These are phyloP conservation scores for Bathynomus jamesi DNA, from an alignment of 1,140 invertebrate species.

Conservation along the genomic window DNA sequence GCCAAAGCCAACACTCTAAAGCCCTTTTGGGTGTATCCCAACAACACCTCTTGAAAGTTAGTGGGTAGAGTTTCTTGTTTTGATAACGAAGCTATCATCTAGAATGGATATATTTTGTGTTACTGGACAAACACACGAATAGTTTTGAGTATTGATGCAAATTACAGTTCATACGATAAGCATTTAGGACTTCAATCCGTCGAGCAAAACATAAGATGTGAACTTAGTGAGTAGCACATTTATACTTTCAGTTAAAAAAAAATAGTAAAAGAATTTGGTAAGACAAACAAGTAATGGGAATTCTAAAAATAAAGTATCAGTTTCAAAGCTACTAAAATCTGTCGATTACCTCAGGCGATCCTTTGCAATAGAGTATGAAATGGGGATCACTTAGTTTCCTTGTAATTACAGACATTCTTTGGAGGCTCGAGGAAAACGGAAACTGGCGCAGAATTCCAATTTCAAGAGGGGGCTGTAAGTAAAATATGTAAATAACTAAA, in stretches of 20 bases:
- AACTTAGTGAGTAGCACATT: no score
- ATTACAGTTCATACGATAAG: no score
- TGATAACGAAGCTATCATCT: conserved; percentile 34
- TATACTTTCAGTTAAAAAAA: no score
- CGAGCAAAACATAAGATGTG: no score
- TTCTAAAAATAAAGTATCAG: no score
- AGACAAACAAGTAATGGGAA: no score
- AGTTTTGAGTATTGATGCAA: no score
- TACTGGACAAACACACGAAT: neutral
- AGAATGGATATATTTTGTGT: neutral
- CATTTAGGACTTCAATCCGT: no score
- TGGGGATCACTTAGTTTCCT: conserved; percentile 62
- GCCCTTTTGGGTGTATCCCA: conserved; percentile 70
- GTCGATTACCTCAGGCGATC: conserved; percentile 84
- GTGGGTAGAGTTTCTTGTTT: conserved; percentile 43
- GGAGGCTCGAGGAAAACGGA: conserved; percentile 78
- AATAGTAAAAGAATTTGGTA: no score
- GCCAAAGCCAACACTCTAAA: conserved; percentile 79
- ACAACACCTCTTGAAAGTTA: conserved; percentile 62
- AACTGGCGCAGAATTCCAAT: conserved; percentile 82
- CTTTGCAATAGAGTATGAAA: conserved; percentile 80
- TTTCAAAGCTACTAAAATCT: no score
- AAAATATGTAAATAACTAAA: neutral
- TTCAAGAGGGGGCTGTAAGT: conserved; percentile 42
- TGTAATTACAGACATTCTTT: conserved; percentile 86